Evolutionary conservation across 2,888 invertebrate genomes (phyloP).

Genomic region (Scaptomyza caliginosa): DNA sequence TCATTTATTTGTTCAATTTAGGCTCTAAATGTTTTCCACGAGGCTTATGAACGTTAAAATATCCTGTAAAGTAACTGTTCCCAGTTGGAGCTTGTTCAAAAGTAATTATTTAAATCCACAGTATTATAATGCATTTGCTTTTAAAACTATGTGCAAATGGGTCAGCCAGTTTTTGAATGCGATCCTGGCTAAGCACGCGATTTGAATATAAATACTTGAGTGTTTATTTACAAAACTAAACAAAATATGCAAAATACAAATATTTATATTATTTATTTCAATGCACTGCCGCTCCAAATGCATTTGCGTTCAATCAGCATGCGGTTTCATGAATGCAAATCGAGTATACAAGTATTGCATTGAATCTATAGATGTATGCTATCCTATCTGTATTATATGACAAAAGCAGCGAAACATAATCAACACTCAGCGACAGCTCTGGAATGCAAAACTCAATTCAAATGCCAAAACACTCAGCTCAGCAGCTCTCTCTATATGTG

Average conservation of each 20-base stretch:
- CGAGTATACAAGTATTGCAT: conserved; percentile 26
- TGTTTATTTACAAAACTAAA: conserved; percentile 26
- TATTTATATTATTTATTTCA: conserved; percentile 49
- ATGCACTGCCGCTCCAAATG: conserved; percentile 64
- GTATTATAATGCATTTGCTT: too few species aligned
- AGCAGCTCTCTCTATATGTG: conserved; percentile 5
- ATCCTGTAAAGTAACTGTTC: not conserved
- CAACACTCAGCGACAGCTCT: conserved; percentile 52
- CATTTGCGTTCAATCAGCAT: conserved; percentile 72
- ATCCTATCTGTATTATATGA: conserved; percentile 49
- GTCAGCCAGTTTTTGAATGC: conserved; percentile 45
- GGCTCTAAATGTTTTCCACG: too few species aligned
- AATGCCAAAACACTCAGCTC: conserved; percentile 71
- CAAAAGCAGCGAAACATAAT: conserved; percentile 58
- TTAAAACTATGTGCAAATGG: conserved; percentile 36
- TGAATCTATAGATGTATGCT: conserved; percentile 20
- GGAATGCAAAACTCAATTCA: conserved; percentile 60
- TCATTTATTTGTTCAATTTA: conserved; percentile 53
- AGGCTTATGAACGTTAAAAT: not conserved
- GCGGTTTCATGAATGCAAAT: conserved; percentile 32
- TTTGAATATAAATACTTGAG: conserved; percentile 55
- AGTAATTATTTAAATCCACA: too few species aligned
- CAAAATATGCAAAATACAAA: conserved; percentile 18
- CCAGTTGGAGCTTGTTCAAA: too few species aligned
- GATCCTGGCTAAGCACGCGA: conserved; percentile 35